Evolutionary conservation across 1,140 invertebrate genomes (phyloP).

Genomic region (Drosophila navojoa): DNA sequence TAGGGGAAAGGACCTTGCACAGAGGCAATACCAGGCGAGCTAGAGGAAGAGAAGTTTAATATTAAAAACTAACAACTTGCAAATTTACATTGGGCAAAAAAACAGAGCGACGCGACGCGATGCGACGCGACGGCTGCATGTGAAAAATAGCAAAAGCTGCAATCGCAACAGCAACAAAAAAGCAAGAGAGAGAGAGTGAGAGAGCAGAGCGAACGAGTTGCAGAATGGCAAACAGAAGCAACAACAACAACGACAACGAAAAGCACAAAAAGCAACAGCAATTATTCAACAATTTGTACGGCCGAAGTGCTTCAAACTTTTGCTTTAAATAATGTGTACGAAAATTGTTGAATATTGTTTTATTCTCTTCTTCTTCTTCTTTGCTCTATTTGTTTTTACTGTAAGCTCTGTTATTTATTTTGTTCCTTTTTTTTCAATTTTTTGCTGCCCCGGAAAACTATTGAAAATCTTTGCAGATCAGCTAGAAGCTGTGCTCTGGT

Average conservation of each 20-base stretch:
- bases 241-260: slow-evolving; percentile 21
- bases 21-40: background rate
- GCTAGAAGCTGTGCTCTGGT: background rate
- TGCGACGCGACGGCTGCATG: slow-evolving; percentile 27
- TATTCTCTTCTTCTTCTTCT: slow-evolving; percentile 4
- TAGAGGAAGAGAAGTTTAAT: background rate
- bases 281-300: slow-evolving; percentile 78
- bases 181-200: background rate
- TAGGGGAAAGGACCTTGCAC: background rate
- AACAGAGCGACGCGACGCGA: background rate
- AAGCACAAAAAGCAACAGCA: slow-evolving; percentile 58
- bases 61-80: slow-evolving; percentile 10
- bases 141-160: slow-evolving; percentile 61
- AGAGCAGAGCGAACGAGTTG: background rate
- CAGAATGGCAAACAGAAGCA: slow-evolving; percentile 20
- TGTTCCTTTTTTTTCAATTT: too few relatives aligned
- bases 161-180: slow-evolving; percentile 35
- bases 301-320: slow-evolving; percentile 47
- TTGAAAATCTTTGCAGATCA: slow-evolving; percentile 22
- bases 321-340: slow-evolving; percentile 32
- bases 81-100: background rate
- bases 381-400: background rate
- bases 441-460: slow-evolving; percentile 3
- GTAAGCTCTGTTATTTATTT: background rate
- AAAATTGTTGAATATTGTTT: slow-evolving; percentile 31